phyloP scores from a whole-genome alignment of 2,888 invertebrate species.

The Drosophila niveifrons region DNA sequence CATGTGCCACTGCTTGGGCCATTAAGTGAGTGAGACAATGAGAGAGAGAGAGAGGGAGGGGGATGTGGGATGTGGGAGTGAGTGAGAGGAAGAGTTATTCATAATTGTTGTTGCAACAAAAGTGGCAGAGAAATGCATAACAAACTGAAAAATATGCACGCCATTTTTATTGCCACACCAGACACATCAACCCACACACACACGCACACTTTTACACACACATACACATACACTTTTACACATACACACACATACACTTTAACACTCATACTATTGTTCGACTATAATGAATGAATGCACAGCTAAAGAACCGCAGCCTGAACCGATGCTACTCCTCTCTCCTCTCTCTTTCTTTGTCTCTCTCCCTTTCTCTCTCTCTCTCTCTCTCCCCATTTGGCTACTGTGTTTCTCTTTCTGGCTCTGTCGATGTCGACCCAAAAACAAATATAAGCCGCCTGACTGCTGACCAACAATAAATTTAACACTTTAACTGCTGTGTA shows the following conservation, averaged over 20 bases:
- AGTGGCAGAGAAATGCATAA: conserved; percentile 78
- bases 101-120: conserved; percentile 79
- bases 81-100: conserved; percentile 62
- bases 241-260: too few species aligned
- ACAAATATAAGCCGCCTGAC: conserved; percentile 74
- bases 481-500: conserved; percentile 78
- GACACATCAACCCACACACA: conserved; percentile 41
- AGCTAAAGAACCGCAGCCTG: conserved; percentile 77
- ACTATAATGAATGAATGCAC: conserved; percentile 76
- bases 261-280: conserved; percentile 31
- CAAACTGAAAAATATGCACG: conserved; percentile 78
- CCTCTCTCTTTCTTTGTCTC: neutral
- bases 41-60: neutral
- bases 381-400: neutral
- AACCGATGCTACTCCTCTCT: conserved; percentile 36
- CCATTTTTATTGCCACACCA: conserved; percentile 78
- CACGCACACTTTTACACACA: conserved; percentile 13
- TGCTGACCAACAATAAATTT: conserved; percentile 75
- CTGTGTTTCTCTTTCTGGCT: neutral
- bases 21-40: conserved; percentile 50
- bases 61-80: neutral
- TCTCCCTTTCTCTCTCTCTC: neutral
- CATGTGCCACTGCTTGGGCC: conserved; percentile 56
- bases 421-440: conserved; percentile 56
- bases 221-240: conserved; percentile 12